phyloP scores from a whole-genome alignment of 2,113 vertebrate genomes.

The Meleagris gallopavo region DNA sequence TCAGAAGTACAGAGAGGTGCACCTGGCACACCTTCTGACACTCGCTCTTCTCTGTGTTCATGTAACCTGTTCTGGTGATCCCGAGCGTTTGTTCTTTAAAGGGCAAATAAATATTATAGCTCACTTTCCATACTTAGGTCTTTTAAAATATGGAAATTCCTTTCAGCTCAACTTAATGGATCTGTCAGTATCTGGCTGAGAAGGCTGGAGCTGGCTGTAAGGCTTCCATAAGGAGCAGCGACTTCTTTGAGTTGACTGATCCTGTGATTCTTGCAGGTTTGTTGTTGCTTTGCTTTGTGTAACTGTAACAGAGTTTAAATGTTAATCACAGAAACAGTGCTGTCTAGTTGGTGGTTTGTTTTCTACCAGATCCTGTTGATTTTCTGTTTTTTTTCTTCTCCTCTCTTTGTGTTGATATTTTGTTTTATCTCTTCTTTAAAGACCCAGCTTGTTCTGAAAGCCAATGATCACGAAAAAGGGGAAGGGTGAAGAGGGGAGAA shows the following conservation, averaged over 20 bases:
- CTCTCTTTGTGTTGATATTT: not conserved
- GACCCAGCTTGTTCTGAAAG: not conserved
- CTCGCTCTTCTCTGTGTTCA: fast-evolving
- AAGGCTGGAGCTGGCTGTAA: not conserved
- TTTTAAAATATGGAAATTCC: slow-evolving; percentile 3
- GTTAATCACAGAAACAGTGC: slow-evolving; percentile 4
- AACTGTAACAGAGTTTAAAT: not conserved
- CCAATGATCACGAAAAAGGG: fast-evolving
- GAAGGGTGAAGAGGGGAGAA: fast-evolving
- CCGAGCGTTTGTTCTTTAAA: not conserved
- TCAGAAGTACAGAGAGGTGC: not conserved
- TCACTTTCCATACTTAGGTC: not conserved
- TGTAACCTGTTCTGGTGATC: not conserved
- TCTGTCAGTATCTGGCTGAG: not conserved
- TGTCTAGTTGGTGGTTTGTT: not conserved
- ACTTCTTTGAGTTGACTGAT: not conserved
- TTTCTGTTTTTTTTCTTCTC: not conserved
- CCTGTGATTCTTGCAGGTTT: not conserved
- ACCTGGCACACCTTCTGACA: not conserved
- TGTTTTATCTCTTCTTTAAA: not conserved
- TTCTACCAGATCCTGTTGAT: not conserved
- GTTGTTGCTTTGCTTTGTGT: not conserved
- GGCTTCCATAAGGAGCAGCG: not conserved
- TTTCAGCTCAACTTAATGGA: not conserved
- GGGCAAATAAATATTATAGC: not conserved